Base-by-base conservation (phyloP, 2,113 vertebrate species). In the Epinephelus lanceolatus region DNA sequence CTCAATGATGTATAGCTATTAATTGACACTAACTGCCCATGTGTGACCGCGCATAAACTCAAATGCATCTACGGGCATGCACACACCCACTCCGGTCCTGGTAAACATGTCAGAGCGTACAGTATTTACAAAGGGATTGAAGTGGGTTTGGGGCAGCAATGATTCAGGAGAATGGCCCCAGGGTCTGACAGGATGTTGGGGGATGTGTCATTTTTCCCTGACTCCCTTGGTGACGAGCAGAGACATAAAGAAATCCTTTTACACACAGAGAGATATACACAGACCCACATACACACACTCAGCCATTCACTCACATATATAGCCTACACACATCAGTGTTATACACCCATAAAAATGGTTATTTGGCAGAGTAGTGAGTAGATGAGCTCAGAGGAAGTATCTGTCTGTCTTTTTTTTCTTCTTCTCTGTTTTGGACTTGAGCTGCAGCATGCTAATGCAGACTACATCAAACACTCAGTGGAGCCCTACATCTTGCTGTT, bases 221-320 rank as follows among this genome's bases (percentile, higher is more conserved):
- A 88, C 83, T 93, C 87, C 93, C 94, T 86, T 93, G 88, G 94
- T 86, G 92, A 94, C 88, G 81, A 86, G 90, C 65, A 18, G 81
- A 87, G 88, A 92, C 90, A 94, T 93, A 94, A 94, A 94, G 94
- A 93, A 93, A 89, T 71, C 92, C 91, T 93, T 94, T 93, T 92
- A 92, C 88, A 89, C 89, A 88, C 82, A 62, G 15, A 53, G 30
- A 83, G 71, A 92, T 76, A 79, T 84, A 87, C 85, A 89, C 74
- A 83, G 59, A 70, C 72, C 53, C 78, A 76, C 82, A 86, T 66
- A 81, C 89, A 88, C 86, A 88, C 78, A 80, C 73, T 51, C 80
- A 65, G 71, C 55, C 80, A 76, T 85, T 87, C 82, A 49, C 78
- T 70, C 85, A 63, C 85, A 81, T 69, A 81, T 87, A 89, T 81